Percentiles rank a stretch among this genome's conserved stretches.
These are phyloP conservation scores for Tethya wilhelma DNA, from an alignment of 37 sponge, comb jelly and placozoan species.

Conservation along the genomic window DNA sequence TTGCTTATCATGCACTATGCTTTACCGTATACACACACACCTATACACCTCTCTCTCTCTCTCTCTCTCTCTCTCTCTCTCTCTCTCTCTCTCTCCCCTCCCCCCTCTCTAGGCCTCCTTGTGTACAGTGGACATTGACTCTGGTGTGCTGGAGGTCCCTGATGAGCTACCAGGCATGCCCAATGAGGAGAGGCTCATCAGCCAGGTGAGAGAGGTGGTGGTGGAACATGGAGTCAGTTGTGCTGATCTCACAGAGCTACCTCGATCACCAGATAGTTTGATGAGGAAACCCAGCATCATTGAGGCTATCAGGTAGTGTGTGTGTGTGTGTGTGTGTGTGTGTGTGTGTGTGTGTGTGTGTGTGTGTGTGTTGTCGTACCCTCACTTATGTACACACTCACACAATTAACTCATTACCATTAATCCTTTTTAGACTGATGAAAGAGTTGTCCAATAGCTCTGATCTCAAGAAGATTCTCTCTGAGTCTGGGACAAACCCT, in stretches of 20 bases:
- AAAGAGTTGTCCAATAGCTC: conserved; percentile 3
- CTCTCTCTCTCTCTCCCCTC: conserved; percentile 9
- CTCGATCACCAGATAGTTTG: conserved; percentile 1
- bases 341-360: not conserved
- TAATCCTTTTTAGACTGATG: conserved; percentile 2
- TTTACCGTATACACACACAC: no score
- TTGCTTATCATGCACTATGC: no score
- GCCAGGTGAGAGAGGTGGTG: conserved; percentile 28
- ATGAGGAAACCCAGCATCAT: conserved; percentile 7
- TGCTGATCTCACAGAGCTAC: conserved; percentile 35
- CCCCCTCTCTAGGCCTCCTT: conserved; percentile 59
- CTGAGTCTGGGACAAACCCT: conserved; percentile 21
- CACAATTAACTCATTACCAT: no score
- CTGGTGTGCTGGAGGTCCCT: conserved; percentile 32
- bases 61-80: not conserved
- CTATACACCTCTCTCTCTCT: not conserved
- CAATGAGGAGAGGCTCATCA: conserved; percentile 42
- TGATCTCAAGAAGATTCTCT: conserved; percentile 15
- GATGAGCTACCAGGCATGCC: conserved; percentile 82
- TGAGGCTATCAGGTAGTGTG: conserved; percentile 17
- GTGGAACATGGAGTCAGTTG: conserved; percentile 30
- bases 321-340: not conserved
- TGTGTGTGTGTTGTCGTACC: no score
- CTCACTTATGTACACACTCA: no score
- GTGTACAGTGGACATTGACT: conserved; percentile 76